These are phyloP conservation scores for Scalopus aquaticus DNA, from an alignment of 2,113 vertebrate genomes.

Conservation along the genomic window DNA sequence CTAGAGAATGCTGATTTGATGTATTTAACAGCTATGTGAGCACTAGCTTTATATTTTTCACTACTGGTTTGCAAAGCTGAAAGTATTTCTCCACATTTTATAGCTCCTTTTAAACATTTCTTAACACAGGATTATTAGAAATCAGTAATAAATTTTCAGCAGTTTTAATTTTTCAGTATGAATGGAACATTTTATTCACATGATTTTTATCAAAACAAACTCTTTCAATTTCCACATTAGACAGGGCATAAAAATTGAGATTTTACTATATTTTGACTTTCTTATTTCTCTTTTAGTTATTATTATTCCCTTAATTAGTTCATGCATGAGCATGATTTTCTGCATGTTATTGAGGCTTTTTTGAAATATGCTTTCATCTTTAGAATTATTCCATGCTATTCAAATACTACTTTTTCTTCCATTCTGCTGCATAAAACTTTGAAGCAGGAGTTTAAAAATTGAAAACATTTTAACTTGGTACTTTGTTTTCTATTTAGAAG, in stretches of 20 bases:
- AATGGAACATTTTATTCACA: background rate
- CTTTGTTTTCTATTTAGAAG: slow-evolving; percentile 24
- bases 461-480: background rate
- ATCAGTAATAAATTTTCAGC: background rate
- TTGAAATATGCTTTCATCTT: background rate
- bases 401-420: background rate
- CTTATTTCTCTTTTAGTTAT: background rate
- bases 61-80: background rate
- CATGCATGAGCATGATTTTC: background rate
- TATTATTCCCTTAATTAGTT: slow-evolving; percentile 15
- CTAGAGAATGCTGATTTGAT: background rate
- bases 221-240: slow-evolving; percentile 23
- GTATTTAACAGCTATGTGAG: background rate
- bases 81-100: background rate
- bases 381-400: background rate
- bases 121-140: background rate
- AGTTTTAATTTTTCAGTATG: background rate
- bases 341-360: background rate
- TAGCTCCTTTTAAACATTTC: background rate
- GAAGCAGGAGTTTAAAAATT: background rate
- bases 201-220: background rate
- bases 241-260: background rate
- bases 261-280: background rate
- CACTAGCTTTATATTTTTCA: background rate
- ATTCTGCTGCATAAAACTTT: background rate